phyloP scores from a whole-genome alignment of 2,888 invertebrate genomes.

The Drosophila emarginata region DNA sequence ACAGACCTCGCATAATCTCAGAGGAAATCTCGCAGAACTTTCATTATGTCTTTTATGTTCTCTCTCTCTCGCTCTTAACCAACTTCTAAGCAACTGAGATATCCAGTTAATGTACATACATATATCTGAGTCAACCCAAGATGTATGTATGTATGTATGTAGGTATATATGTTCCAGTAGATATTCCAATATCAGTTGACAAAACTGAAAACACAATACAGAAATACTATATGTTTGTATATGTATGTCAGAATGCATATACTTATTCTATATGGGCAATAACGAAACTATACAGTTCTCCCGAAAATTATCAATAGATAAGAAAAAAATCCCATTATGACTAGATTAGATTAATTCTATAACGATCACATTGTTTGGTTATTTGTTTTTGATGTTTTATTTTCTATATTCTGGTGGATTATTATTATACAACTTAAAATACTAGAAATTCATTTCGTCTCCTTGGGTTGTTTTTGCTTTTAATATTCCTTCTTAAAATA shows the following conservation, averaged over 20 bases:
- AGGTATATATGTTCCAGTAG: too few species aligned
- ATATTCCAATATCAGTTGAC: not conserved
- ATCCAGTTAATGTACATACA: not conserved
- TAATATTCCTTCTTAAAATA: constrained; percentile 65
- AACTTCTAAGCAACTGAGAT: not conserved
- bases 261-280: constrained; percentile 37
- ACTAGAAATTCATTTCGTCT: constrained; percentile 51
- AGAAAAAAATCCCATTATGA: constrained; percentile 40
- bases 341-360: constrained; percentile 57
- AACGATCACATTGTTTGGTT: constrained; percentile 7
- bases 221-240: not conserved
- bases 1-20: too few species aligned
- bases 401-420: constrained; percentile 19
- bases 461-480: constrained; percentile 9
- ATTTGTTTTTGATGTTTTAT: constrained; percentile 19
- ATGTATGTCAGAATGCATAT: not conserved
- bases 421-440: constrained; percentile 28
- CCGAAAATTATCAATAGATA: constrained; percentile 47
- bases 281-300: constrained; percentile 29
- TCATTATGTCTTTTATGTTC: too few species aligned
- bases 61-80: not conserved
- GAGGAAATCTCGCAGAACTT: too few species aligned
- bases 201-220: constrained; percentile 17
- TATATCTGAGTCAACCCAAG: constrained; percentile 9
- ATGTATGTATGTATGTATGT: too few species aligned